These are phyloP conservation scores for Zootoca vivipara DNA, from an alignment of 2,113 vertebrate species.

Conservation along the genomic window DNA sequence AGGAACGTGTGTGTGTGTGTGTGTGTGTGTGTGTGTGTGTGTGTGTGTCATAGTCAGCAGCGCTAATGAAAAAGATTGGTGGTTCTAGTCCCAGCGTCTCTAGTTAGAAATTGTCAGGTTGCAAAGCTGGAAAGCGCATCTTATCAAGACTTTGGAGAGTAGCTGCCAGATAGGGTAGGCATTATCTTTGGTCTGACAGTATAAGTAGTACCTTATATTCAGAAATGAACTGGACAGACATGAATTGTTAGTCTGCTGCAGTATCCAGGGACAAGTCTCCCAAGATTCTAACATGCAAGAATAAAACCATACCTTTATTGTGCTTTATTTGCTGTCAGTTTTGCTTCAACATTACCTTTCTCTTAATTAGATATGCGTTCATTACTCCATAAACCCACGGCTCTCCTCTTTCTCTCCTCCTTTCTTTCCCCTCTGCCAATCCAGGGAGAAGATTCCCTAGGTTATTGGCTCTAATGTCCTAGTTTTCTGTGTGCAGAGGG, in stretches of 20 bases:
- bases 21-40: background rate
- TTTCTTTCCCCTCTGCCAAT: background rate
- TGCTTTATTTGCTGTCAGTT: background rate
- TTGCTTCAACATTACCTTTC: background rate
- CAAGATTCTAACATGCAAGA: background rate
- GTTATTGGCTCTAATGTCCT: background rate
- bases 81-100: background rate
- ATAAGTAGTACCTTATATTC: background rate
- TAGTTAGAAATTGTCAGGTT: background rate
- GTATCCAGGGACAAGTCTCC: background rate
- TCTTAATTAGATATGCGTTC: background rate
- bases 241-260: background rate
- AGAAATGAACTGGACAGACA: background rate
- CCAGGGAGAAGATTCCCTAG: background rate
- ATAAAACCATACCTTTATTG: background rate
- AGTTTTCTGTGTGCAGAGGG: too few relatives aligned
- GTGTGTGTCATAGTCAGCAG: background rate
- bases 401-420: background rate
- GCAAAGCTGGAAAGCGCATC: background rate
- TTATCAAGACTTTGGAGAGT: background rate
- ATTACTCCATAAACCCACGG: background rate
- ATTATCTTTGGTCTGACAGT: background rate
- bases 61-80: background rate
- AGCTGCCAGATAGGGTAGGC: background rate
- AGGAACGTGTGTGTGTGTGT: background rate